Percentiles rank a stretch among this genome's conserved stretches.
These are phyloP conservation scores for Scopus umbretta DNA, from an alignment of 2,113 vertebrate genomes.

Conservation along the genomic window DNA sequence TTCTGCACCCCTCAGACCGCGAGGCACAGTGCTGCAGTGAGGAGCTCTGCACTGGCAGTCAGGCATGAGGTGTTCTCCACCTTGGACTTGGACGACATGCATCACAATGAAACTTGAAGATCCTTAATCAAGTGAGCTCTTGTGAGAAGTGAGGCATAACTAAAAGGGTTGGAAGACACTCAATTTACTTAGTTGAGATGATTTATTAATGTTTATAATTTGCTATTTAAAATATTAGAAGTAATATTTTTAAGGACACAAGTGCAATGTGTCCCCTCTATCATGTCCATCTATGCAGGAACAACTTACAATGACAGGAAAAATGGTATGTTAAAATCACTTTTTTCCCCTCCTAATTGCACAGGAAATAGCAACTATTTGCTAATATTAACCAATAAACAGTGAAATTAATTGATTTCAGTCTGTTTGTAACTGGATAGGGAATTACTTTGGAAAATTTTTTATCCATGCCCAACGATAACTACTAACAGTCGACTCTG, in stretches of 20 bases:
- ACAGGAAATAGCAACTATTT: background rate
- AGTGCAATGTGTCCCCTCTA: background rate
- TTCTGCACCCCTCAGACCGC: background rate
- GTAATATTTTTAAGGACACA: background rate
- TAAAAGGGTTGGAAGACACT: background rate
- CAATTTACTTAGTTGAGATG: background rate
- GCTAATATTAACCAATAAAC: background rate
- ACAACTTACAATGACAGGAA: background rate
- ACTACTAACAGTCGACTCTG: background rate
- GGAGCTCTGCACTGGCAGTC: background rate
- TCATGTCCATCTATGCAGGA: background rate
- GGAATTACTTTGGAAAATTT: background rate
- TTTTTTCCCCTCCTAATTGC: background rate
- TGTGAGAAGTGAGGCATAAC: background rate
- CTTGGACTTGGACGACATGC: background rate
- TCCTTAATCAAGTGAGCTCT: background rate
- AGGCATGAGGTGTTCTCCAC: rapidly evolving
- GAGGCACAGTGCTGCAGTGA: rapidly evolving
- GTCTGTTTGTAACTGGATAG: background rate
- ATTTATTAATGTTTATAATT: background rate
- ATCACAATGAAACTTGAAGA: background rate
- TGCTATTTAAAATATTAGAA: background rate
- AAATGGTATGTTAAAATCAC: background rate
- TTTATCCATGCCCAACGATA: background rate
- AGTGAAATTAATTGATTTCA: background rate